phyloP scores from a whole-genome alignment of 2,888 invertebrate genomes.

The Noctuana brunneofusca region DNA sequence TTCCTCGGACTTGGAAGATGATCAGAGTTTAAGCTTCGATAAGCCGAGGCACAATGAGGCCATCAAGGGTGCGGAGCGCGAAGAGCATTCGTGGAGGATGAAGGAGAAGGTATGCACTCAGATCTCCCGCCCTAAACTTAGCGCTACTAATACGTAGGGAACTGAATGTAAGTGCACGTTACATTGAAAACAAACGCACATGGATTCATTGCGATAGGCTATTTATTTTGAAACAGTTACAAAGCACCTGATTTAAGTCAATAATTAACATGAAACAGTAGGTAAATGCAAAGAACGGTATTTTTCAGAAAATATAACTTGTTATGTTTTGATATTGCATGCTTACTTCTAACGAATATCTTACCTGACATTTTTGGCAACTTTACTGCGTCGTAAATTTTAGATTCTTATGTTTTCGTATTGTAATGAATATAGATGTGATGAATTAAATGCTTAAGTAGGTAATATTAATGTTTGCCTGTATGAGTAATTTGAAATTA shows the following conservation, averaged over 20 bases:
- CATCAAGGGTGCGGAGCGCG: conserved; percentile 82
- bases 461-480: no score
- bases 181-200: conserved; percentile 75
- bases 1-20: conserved; percentile 81
- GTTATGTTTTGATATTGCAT: not conserved
- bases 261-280: not conserved
- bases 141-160: conserved; percentile 53
- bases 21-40: conserved; percentile 88
- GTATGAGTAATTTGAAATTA: no score
- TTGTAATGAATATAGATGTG: no score
- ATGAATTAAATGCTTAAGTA: no score
- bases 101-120: conserved; percentile 89
- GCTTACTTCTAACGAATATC: not conserved
- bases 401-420: no score
- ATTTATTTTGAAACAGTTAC: not conserved
- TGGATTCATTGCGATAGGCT: conserved; percentile 43
- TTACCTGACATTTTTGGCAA: not conserved
- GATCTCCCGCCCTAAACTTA: conserved; percentile 39
- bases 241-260: not conserved
- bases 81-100: conserved; percentile 95
- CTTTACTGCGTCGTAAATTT: not conserved
- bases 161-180: conserved; percentile 39
- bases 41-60: conserved; percentile 84
- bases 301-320: not conserved
- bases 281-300: not conserved